Conservation (phyloP, 2,113 vertebrate genomes). For the Pangasianodon hypophthalmus region DNA sequence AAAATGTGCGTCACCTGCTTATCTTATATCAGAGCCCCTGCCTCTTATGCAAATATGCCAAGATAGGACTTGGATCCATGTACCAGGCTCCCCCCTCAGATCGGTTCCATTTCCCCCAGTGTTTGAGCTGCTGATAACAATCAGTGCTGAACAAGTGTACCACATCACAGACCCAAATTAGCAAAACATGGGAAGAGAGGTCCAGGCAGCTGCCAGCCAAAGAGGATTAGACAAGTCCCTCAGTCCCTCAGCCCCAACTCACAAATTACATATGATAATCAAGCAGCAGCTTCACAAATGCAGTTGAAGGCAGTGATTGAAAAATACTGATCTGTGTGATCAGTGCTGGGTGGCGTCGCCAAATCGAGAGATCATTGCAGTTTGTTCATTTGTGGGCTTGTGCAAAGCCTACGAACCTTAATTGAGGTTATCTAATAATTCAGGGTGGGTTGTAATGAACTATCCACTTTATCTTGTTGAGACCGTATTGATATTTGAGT, state of each 20-base stretch:
- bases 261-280: slow-evolving; percentile 96
- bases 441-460: background rate
- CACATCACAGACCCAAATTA: slow-evolving; percentile 92
- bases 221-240: slow-evolving; percentile 88
- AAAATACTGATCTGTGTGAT: slow-evolving; percentile 32
- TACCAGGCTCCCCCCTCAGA: slow-evolving; percentile 75
- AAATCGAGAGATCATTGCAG: slow-evolving; percentile 38
- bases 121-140: slow-evolving; percentile 85
- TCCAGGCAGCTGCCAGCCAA: slow-evolving; percentile 83
- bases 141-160: slow-evolving; percentile 85
- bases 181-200: slow-evolving; percentile 87
- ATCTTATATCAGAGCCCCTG: slow-evolving; percentile 48
- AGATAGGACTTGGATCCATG: slow-evolving; percentile 73
- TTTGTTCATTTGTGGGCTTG: slow-evolving; percentile 72
- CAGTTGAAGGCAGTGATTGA: slow-evolving; percentile 59
- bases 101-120: slow-evolving; percentile 39
- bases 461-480: background rate
- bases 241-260: slow-evolving; percentile 57
- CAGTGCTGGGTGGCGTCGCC: background rate
- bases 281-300: slow-evolving; percentile 92
- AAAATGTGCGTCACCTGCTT: slow-evolving; percentile 55
- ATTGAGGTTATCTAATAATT: background rate
- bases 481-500: background rate
- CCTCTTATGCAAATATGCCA: slow-evolving; percentile 53
- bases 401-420: background rate